Conservation (phyloP, 2,113 vertebrate genomes). For the Orthonyx spaldingii region DNA sequence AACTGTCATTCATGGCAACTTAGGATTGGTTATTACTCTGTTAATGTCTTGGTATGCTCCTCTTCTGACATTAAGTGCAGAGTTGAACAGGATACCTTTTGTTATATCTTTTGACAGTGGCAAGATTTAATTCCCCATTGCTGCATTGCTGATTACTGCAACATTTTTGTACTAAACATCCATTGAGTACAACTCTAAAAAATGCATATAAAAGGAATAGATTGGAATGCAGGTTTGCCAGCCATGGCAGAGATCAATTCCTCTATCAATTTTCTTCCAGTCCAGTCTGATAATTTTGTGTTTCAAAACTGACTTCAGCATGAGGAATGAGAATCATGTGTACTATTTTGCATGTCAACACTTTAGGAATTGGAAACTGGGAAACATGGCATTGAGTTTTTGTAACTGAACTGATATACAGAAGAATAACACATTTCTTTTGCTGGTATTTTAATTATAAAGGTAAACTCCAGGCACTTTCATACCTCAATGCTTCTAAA, state of each 20-base stretch:
- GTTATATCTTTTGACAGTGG: not conserved
- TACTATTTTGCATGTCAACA: not conserved
- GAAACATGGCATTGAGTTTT: not conserved
- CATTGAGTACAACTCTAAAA: not conserved
- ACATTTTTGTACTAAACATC: not conserved
- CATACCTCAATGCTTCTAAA: not conserved
- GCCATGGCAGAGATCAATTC: not conserved
- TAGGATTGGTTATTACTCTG: not conserved
- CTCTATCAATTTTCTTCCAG: not conserved
- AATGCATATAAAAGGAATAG: not conserved
- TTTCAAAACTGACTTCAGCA: not conserved
- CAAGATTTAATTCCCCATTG: not conserved
- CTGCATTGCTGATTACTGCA: not conserved
- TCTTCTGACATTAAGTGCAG: not conserved
- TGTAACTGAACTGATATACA: not conserved
- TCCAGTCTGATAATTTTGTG: not conserved
- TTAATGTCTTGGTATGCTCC: not conserved
- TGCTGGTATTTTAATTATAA: not conserved
- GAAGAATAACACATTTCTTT: not conserved
- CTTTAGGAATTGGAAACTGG: not conserved
- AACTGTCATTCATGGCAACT: fast-evolving
- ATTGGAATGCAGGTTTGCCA: not conserved
- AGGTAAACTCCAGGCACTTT: not conserved
- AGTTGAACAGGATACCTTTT: not conserved
- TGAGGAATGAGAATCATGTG: not conserved